These are phyloP conservation scores for Oedothorax gibbosus DNA, from an alignment of 1,140 invertebrate species.

Conservation along the genomic window DNA sequence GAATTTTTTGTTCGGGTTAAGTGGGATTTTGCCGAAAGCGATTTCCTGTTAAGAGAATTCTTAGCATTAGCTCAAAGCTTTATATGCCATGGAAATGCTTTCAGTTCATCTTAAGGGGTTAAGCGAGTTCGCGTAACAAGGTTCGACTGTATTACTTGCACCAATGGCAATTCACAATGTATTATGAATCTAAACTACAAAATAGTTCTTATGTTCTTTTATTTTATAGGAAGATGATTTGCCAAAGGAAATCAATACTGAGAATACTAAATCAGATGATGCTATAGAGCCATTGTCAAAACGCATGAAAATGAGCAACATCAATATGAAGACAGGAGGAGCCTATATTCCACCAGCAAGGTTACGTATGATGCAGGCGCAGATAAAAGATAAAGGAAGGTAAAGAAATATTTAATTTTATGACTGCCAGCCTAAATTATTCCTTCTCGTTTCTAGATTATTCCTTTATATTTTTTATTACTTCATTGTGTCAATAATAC, in stretches of 20 bases:
- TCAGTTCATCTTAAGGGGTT: no score
- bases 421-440: neutral
- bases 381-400: conserved; percentile 87
- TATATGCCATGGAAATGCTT: no score
- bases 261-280: neutral
- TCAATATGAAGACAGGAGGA: conserved; percentile 81
- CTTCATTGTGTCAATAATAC: neutral
- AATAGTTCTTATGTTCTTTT: neutral
- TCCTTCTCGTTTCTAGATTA: no score
- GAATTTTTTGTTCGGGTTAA: no score
- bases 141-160: no score
- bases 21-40: no score
- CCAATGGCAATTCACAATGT: no score
- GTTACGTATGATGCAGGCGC: conserved; percentile 91
- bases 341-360: conserved; percentile 99
- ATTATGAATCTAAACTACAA: neutral
- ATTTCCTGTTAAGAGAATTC: no score
- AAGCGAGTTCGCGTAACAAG: no score
- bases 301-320: conserved; percentile 29
- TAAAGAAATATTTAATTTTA: neutral
- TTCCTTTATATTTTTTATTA: no score
- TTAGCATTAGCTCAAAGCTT: no score
- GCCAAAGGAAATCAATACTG: no score
- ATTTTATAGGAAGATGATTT: neutral
- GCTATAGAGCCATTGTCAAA: conserved; percentile 50